Evolutionary conservation across 2,888 invertebrate species (phyloP), one percentile per base, ranked within the genome.

Genomic region (Carpatolechia fugitivella): DNA sequence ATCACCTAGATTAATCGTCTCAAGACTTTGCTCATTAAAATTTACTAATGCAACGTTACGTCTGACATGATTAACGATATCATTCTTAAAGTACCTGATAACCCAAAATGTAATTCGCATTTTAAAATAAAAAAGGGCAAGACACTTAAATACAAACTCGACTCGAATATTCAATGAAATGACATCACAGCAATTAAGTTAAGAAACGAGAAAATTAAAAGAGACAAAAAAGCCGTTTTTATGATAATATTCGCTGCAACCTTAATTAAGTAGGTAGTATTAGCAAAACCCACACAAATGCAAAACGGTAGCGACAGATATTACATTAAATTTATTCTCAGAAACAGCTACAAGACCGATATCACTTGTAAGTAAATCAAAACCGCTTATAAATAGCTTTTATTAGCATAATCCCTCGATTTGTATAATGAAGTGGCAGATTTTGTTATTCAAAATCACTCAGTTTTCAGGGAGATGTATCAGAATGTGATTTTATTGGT

Each of bases 331-430:
- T 85, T 85, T 80, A 82, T 78, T 73, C 74, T 74, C 75, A 75
- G 74, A 80, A 83, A 85, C 70, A 72, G 78, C 76, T 78, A 80
- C 79, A 78, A 75, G 72, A 70, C 66, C 76, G 76, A 69, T 75
- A 74, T 67, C 72, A 70, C 74, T 73, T 69, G 74, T 78, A 78
- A 74, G 80, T 86, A 85, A 85, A 85, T 85, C 86, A 86, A 83
- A 85, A 77, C 78, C 65, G 83, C 82, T 85, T 85, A 82, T 77
- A 83, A 82, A 85, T 81, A 79, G 79, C 74, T 70, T 56, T 56
- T 65, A 89, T 90, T 90, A 78, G 75, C 88, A 90, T 90, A 89
- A 89, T 89, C 80, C 73, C 60, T 74, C 84, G 65, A 86, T 89
- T 87, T 88, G 85, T 81, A 89, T 88, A 89, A 87, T 82, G 73